Conservation (phyloP, 2,113 vertebrate genomes). For the Brachypodius melanocephalos region DNA sequence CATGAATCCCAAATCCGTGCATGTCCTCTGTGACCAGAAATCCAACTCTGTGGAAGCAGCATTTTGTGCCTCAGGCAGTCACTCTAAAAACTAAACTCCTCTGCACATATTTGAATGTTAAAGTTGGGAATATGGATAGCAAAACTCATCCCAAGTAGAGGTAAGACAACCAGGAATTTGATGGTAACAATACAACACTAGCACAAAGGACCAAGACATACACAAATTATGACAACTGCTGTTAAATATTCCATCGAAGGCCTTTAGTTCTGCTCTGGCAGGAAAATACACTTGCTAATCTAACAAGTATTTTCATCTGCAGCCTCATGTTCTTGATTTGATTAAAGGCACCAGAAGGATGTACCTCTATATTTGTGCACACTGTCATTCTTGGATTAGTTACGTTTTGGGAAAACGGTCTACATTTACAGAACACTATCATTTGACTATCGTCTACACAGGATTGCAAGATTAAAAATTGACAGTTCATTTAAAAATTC, state of each 20-base stretch:
- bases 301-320: neutral
- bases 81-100: neutral
- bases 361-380: neutral
- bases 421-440: neutral
- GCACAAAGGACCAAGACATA: neutral
- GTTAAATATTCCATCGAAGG: neutral
- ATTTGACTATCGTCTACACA: neutral
- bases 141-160: neutral
- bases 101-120: neutral
- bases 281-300: neutral
- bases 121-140: neutral
- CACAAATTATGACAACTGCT: neutral
- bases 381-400: neutral
- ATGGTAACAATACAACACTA: neutral
- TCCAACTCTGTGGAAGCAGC: neutral
- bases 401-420: neutral
- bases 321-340: neutral
- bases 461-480: constrained; percentile 12
- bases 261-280: neutral
- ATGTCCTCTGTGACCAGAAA: neutral
- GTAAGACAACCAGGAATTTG: neutral
- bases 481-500: constrained; percentile 27
- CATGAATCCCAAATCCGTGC: neutral
- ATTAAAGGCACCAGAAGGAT: neutral
- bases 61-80: neutral